Conservation (phyloP, 2,113 vertebrate genomes). For the Lipophrys pholis region DNA sequence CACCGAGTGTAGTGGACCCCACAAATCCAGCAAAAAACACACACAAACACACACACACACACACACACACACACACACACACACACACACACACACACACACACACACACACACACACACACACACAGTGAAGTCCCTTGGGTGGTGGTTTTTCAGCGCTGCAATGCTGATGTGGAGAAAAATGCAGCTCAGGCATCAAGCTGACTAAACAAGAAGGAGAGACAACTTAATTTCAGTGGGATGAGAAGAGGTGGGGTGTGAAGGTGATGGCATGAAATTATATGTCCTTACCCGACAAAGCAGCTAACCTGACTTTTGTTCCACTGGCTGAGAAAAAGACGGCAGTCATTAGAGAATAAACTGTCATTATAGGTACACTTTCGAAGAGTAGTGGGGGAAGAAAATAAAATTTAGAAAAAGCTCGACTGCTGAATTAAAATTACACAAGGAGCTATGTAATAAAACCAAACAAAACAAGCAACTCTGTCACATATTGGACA, state of each 20-base stretch:
- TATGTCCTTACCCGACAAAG: constrained; percentile 36
- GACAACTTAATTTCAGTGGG: constrained; percentile 47
- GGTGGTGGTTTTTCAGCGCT: constrained; percentile 26
- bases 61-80: too few relatives aligned
- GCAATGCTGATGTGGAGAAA: constrained; percentile 67
- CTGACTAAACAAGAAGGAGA: constrained; percentile 68
- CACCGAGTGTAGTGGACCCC: too few relatives aligned
- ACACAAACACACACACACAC: too few relatives aligned
- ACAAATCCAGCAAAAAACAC: too few relatives aligned
- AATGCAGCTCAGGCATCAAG: constrained; percentile 47
- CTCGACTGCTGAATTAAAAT: too few relatives aligned
- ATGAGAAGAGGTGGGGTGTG: constrained; percentile 18
- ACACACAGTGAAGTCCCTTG: constrained; percentile 38
- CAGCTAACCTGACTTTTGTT: constrained; percentile 28
- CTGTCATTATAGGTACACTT: neutral
- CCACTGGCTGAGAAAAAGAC: neutral
- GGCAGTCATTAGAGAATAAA: neutral
- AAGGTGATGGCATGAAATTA: constrained; percentile 10
- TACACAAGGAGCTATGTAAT: too few relatives aligned
- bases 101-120: constrained; percentile 13
- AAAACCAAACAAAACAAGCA: too few relatives aligned
- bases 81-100: too few relatives aligned
- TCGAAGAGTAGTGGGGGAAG: too few relatives aligned
- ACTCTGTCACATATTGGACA: too few relatives aligned
- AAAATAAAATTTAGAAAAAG: too few relatives aligned